A percentile compares a stretch with the other conserved stretches of the same genome.
Evolutionary conservation across 2,797 vertebrate genomes (phyloP).

Genomic region (Microchirus variegatus): DNA sequence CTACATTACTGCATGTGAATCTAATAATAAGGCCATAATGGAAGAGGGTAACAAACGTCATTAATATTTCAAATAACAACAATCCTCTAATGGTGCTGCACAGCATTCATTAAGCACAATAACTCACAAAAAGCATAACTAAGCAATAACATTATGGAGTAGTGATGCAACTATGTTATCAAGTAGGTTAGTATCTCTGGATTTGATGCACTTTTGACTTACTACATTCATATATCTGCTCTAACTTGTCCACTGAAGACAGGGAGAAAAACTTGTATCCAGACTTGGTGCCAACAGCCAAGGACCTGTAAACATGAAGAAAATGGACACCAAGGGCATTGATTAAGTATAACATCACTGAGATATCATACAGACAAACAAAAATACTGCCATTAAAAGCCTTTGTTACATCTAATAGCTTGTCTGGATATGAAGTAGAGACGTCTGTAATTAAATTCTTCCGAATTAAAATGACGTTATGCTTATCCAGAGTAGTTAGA

Average conservation of each 20-base stretch:
- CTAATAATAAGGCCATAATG: not conserved
- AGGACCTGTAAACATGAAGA: slow-evolving; percentile 80
- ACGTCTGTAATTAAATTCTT: too few species aligned
- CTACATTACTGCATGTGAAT: not conserved
- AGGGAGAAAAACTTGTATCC: slow-evolving; percentile 99
- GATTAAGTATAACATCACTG: not conserved
- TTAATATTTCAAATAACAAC: slow-evolving; percentile 42
- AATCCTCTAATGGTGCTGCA: slow-evolving; percentile 9
- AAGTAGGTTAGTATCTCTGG: not conserved
- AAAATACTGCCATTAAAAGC: too few species aligned
- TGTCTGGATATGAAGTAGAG: too few species aligned
- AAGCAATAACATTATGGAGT: not conserved
- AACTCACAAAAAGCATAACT: not conserved
- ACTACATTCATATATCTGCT: slow-evolving; percentile 99
- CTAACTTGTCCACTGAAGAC: slow-evolving; percentile 98
- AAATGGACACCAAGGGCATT: slow-evolving; percentile 11
- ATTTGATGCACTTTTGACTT: slow-evolving; percentile 76
- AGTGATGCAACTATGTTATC: not conserved
- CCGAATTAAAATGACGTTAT: too few species aligned
- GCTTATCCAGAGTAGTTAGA: too few species aligned
- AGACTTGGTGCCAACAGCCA: slow-evolving; percentile 97
- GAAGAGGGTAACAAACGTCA: slow-evolving; percentile 21
- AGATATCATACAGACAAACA: too few species aligned
- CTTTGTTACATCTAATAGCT: too few species aligned
- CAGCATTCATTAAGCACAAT: slow-evolving; percentile 1